Conservation (phyloP, 1,140 invertebrate genomes). For the Calephelis nemesis region DNA sequence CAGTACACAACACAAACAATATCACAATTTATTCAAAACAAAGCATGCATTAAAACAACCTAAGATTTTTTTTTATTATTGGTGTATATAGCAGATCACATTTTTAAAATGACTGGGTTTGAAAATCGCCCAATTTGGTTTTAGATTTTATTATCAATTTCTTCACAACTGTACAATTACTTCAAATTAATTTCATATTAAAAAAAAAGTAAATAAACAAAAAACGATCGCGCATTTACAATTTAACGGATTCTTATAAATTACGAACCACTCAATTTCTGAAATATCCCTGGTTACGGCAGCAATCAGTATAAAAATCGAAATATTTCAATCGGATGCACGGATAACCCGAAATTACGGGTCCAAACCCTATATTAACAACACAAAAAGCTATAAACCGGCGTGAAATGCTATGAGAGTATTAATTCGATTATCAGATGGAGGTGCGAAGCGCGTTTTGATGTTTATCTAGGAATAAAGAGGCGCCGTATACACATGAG, state of each 20-base stretch:
- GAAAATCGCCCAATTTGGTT: no score
- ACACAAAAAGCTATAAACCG: conserved; percentile 74
- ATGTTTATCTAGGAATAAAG: conserved; percentile 79
- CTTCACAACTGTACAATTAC: no score
- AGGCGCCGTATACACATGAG: conserved; percentile 49
- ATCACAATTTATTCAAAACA: no score
- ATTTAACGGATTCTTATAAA: background rate
- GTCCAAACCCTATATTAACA: conserved; percentile 61
- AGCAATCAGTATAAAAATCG: conserved; percentile 47
- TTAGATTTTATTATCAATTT: no score
- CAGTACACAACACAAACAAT: no score
- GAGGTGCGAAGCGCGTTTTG: conserved; percentile 76
- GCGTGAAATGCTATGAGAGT: conserved; percentile 74
- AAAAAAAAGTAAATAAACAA: no score
- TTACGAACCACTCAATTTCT: conserved; percentile 16
- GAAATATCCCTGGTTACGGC: conserved; percentile 30
- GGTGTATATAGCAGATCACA: no score
- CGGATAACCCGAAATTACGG: conserved; percentile 72
- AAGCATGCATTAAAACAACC: no score
- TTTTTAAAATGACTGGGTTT: no score
- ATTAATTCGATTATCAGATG: conserved; percentile 79
- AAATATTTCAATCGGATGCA: conserved; percentile 66
- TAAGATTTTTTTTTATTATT: no score
- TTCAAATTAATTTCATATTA: no score
- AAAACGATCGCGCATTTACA: no score